Percentiles rank a stretch among this genome's conserved stretches.
phyloP scores from a whole-genome alignment of 2,888 invertebrate species.

The Bhutanitis thaidina region DNA sequence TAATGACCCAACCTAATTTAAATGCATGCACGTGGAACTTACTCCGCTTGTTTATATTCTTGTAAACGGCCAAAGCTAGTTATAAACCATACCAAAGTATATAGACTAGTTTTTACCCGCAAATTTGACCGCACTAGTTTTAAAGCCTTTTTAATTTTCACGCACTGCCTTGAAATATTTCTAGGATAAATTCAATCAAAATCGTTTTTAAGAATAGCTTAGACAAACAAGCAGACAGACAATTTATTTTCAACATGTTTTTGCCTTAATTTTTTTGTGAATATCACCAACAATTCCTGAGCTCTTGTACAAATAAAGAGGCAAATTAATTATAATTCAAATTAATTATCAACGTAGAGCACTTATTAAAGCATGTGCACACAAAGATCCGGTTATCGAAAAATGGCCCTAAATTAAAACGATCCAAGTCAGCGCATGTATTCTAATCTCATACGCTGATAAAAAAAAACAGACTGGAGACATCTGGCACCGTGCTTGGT shows the following conservation, averaged over 20 bases:
- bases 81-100: too few relatives aligned
- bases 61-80: not conserved
- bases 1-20: conserved; percentile 61
- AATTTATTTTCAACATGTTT: too few relatives aligned
- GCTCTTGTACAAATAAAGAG: not conserved
- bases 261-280: too few relatives aligned
- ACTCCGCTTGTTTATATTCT: conserved; percentile 9
- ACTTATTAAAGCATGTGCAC: conserved; percentile 17
- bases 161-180: too few relatives aligned
- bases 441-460: conserved; percentile 58
- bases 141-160: too few relatives aligned
- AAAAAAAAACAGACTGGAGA: conserved; percentile 39
- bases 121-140: too few relatives aligned
- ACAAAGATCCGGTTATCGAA: conserved; percentile 42
- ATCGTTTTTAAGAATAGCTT: too few relatives aligned
- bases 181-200: too few relatives aligned
- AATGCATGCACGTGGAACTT: conserved; percentile 36
- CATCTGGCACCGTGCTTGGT: conserved; percentile 52
- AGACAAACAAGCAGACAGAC: too few relatives aligned
- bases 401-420: conserved; percentile 39
- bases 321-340: not conserved
- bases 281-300: too few relatives aligned
- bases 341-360: not conserved
- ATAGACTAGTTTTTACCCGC: too few relatives aligned
- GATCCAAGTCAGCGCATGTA: conserved; percentile 44